Conservation (phyloP, 1,140 invertebrate genomes). For the Periplaneta americana region DNA sequence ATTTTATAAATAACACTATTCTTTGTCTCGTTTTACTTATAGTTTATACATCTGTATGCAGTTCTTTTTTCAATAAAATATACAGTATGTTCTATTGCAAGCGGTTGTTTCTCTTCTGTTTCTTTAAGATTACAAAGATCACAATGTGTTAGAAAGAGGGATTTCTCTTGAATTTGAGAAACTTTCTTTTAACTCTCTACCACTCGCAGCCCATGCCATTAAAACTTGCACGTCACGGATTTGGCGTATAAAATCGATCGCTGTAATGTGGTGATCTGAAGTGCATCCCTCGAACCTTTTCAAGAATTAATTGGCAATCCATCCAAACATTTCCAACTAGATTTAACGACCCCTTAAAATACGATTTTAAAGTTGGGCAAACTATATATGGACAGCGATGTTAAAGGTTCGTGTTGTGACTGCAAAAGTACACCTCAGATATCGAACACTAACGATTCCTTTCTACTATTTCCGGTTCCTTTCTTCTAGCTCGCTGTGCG, state of each 20-base stretch:
- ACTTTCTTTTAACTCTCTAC: not conserved
- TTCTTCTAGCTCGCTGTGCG: too few relatives aligned
- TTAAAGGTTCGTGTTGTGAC: not conserved
- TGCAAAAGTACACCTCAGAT: not conserved
- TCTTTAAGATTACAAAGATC: too few relatives aligned
- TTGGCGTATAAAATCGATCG: not conserved
- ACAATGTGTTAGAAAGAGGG: too few relatives aligned
- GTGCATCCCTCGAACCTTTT: not conserved
- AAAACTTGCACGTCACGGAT: not conserved
- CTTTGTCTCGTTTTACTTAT: too few relatives aligned
- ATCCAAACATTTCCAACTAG: not conserved
- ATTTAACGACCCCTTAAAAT: not conserved
- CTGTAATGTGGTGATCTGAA: not conserved
- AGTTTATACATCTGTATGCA: too few relatives aligned
- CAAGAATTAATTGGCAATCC: conserved; percentile 10
- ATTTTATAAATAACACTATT: too few relatives aligned
- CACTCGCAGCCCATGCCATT: not conserved
- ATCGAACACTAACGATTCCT: too few relatives aligned
- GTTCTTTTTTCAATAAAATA: too few relatives aligned
- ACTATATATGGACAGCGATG: not conserved
- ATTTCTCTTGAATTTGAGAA: too few relatives aligned
- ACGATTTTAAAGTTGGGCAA: not conserved
- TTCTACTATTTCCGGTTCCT: too few relatives aligned
- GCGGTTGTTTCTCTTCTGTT: too few relatives aligned
- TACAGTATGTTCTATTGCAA: too few relatives aligned